These are phyloP conservation scores for Lasaia peninsularis DNA, from an alignment of 1,140 invertebrate species.

Conservation along the genomic window DNA sequence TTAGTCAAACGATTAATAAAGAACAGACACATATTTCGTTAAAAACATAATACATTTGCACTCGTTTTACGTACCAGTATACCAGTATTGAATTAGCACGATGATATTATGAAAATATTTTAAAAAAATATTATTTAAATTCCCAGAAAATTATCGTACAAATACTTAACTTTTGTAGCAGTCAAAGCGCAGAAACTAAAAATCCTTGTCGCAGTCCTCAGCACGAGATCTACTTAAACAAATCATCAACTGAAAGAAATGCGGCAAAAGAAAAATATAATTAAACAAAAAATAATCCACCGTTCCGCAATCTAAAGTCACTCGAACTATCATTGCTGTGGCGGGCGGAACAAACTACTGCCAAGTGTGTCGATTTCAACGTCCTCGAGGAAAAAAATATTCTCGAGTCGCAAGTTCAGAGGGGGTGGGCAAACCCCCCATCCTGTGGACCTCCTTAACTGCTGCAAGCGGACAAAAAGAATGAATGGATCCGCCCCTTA, in stretches of 20 bases:
- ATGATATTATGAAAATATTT: too few species aligned
- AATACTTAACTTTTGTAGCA: background rate
- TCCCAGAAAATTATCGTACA: background rate
- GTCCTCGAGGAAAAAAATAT: conserved; percentile 74
- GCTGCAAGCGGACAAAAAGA: conserved; percentile 72
- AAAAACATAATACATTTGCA: too few species aligned
- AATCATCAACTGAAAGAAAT: conserved; percentile 36
- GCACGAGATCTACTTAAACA: conserved; percentile 28
- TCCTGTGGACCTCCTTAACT: conserved; percentile 67
- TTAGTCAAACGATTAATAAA: too few species aligned
- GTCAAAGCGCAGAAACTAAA: conserved; percentile 8
- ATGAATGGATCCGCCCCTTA: conserved; percentile 76
- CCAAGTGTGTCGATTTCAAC: conserved; percentile 75
- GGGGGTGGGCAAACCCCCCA: conserved; percentile 45
- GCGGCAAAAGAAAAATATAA: conserved; percentile 49
- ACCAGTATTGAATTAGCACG: too few species aligned
- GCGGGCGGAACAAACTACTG: conserved; percentile 69
- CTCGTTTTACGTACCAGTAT: too few species aligned
- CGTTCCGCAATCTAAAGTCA: conserved; percentile 57
- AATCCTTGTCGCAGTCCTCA: conserved; percentile 19
- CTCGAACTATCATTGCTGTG: conserved; percentile 67
- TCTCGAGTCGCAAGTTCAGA: conserved; percentile 70
- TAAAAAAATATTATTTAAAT: too few species aligned
- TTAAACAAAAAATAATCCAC: conserved; percentile 50
- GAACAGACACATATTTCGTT: too few species aligned